Percentiles rank a stretch among this genome's conserved stretches.
These are phyloP conservation scores for Nannoperca obscura DNA, from an alignment of 2,797 vertebrate species.

Conservation along the genomic window DNA sequence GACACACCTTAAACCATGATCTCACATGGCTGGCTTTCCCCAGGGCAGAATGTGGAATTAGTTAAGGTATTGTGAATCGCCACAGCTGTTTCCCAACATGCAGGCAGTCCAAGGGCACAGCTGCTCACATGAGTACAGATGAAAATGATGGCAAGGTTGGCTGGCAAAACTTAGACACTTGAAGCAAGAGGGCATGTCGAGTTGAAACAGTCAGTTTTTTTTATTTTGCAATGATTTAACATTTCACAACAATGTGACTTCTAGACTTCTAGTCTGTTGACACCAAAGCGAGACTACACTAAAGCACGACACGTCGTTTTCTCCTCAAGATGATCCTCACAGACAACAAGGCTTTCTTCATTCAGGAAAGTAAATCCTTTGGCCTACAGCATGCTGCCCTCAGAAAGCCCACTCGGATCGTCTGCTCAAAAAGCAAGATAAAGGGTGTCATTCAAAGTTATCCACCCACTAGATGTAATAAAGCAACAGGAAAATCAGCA, in stretches of 20 bases:
- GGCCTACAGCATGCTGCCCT: conserved; percentile 37
- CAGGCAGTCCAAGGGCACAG: conserved; percentile 79
- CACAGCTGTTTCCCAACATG: conserved; percentile 81
- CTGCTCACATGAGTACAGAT: conserved; percentile 75
- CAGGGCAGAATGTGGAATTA: conserved; percentile 79
- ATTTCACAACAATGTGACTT: not conserved
- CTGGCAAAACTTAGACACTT: conserved; percentile 36
- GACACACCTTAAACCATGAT: conserved; percentile 82
- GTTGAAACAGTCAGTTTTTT: conserved; percentile 39
- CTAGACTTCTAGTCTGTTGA: not conserved
- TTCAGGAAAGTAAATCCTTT: conserved; percentile 52
- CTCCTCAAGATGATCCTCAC: conserved; percentile 28
- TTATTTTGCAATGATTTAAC: conserved; percentile 1
- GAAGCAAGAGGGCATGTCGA: conserved; percentile 42
- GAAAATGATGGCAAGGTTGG: conserved; percentile 56
- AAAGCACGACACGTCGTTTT: conserved; percentile 16
- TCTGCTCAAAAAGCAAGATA: conserved; percentile 52
- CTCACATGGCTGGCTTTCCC: conserved; percentile 77
- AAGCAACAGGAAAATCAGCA: conserved; percentile 46
- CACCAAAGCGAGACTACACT: conserved; percentile 11
- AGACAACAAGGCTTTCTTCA: conserved; percentile 57
- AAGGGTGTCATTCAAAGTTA: conserved; percentile 66
- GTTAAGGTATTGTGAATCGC: conserved; percentile 83
- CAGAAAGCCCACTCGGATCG: conserved; percentile 51
- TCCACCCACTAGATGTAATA: conserved; percentile 57